phyloP scores from a whole-genome alignment of 2,797 vertebrate genomes.

The Cynopterus sphinx region DNA sequence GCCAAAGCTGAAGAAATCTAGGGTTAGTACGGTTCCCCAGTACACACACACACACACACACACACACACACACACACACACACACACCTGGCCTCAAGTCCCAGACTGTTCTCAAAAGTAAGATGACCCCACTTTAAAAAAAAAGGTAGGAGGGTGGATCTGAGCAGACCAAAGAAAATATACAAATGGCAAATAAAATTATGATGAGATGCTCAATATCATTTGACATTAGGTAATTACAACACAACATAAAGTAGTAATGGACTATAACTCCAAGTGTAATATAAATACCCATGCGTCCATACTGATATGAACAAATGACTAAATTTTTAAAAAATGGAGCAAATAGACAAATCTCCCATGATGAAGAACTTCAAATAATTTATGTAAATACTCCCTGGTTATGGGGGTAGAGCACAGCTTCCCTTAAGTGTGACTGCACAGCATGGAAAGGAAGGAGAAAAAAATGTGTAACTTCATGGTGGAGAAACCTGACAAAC shows the following conservation, averaged over 20 bases:
- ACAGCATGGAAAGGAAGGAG: not conserved
- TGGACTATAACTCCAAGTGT: not conserved
- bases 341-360: not conserved
- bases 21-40: not conserved
- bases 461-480: fast-evolving
- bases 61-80: not conserved
- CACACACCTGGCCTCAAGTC: not conserved
- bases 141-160: not conserved
- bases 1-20: not conserved
- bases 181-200: not conserved
- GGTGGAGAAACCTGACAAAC: not conserved
- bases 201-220: not conserved
- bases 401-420: not conserved
- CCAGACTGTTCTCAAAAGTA: not conserved
- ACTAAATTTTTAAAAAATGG: not conserved
- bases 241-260: not conserved
- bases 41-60: not conserved
- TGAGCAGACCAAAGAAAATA: not conserved
- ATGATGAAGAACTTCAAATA: not conserved
- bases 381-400: not conserved
- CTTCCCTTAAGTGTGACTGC: not conserved
- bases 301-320: not conserved
- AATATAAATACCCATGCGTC: not conserved
- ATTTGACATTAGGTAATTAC: not conserved
- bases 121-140: not conserved